Evolutionary conservation across 1,140 invertebrate species (phyloP).

Genomic region (Holotrichia oblita): DNA sequence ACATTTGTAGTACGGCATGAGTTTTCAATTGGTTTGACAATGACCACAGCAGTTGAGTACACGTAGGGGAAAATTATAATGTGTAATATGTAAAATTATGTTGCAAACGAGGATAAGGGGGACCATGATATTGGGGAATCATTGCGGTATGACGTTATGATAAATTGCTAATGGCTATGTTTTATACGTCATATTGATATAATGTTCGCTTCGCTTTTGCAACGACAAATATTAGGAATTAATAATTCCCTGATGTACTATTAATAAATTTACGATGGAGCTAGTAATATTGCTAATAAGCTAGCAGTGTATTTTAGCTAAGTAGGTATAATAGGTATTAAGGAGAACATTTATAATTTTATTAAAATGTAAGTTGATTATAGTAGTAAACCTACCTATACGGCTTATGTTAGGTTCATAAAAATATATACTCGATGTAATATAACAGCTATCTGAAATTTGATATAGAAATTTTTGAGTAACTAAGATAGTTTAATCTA

Average conservation of each 20-base stretch:
- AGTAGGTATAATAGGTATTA: too few relatives aligned
- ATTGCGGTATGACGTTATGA: background rate
- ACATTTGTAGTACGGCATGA: background rate
- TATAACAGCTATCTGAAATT: too few relatives aligned
- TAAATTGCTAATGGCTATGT: background rate
- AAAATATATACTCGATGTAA: too few relatives aligned
- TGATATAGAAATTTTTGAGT: too few relatives aligned
- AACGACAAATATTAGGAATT: background rate
- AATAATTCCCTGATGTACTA: background rate
- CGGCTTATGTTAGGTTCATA: too few relatives aligned
- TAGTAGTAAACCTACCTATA: too few relatives aligned
- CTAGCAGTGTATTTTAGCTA: too few relatives aligned
- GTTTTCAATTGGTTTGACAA: background rate
- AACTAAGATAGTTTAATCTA: too few relatives aligned
- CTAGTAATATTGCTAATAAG: too few relatives aligned
- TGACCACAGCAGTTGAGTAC: background rate
- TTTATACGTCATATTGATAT: background rate
- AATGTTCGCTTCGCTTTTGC: background rate
- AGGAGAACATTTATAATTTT: too few relatives aligned
- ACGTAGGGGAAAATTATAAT: background rate
- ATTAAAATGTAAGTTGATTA: too few relatives aligned
- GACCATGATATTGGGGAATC: background rate
- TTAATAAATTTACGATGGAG: too few relatives aligned
- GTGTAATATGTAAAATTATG: background rate
- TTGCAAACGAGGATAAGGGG: background rate